Conservation (phyloP, 2,113 vertebrate species). For the Sminthopsis crassicaudata region DNA sequence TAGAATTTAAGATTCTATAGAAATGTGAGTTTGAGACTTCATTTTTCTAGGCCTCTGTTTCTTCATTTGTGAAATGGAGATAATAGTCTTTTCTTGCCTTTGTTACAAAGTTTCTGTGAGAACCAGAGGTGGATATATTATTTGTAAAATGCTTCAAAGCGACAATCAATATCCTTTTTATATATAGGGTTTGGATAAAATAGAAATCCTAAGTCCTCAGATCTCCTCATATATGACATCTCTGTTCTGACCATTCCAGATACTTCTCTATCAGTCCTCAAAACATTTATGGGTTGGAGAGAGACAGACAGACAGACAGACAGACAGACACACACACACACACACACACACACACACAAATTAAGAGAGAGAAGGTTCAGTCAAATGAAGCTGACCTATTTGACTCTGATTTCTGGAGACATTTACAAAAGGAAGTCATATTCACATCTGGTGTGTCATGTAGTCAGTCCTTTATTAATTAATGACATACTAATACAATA, state of each 20-base stretch:
- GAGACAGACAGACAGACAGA: no score
- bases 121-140: background rate
- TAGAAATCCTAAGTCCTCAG: background rate
- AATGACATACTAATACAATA: conserved; percentile 73
- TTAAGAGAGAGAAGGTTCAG: background rate
- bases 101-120: background rate
- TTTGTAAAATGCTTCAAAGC: background rate
- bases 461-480: conserved; percentile 83
- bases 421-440: background rate
- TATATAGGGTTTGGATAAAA: background rate
- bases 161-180: background rate
- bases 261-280: background rate
- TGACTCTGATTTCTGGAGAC: background rate
- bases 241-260: background rate
- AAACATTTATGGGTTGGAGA: no score
- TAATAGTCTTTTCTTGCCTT: background rate
- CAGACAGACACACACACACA: no score
- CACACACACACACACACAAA: background rate
- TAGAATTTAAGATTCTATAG: background rate
- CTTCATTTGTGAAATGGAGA: background rate
- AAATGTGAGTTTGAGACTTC: background rate
- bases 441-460: conserved; percentile 11
- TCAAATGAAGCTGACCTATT: background rate
- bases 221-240: background rate
- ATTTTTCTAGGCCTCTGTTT: background rate